phyloP scores from a whole-genome alignment of 2,797 vertebrate species.

The Rhynchotus rufescens region DNA sequence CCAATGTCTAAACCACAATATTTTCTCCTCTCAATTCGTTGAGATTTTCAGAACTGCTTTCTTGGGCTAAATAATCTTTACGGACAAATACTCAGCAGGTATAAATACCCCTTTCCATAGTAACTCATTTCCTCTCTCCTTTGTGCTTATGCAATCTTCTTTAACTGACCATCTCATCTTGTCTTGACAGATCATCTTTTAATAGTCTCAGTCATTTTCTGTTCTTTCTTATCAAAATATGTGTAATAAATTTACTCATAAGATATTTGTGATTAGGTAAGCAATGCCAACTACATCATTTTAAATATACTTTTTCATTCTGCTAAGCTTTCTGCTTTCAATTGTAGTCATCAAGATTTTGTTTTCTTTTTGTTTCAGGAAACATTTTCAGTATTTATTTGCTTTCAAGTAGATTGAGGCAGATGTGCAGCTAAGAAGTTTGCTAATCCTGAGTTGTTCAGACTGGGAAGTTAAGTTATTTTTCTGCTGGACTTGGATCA shows the following conservation, averaged over 20 bases:
- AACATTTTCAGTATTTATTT: not conserved
- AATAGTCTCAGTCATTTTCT: slow-evolving; percentile 21
- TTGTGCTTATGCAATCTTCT: slow-evolving; percentile 15
- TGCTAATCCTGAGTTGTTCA: not conserved
- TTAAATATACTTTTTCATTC: not conserved
- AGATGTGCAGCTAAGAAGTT: slow-evolving; percentile 5
- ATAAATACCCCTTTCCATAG: slow-evolving; percentile 29
- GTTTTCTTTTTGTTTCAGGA: not conserved
- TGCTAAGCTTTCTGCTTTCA: not conserved
- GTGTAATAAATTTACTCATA: not conserved
- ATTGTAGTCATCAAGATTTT: not conserved
- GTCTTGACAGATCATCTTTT: slow-evolving; percentile 47
- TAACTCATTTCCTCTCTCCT: not conserved
- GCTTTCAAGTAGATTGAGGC: not conserved
- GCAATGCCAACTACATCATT: not conserved
- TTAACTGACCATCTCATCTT: not conserved
- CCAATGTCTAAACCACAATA: not conserved
- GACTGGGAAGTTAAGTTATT: slow-evolving; percentile 6
- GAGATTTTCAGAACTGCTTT: not conserved
- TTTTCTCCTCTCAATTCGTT: not conserved
- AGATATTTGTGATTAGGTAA: not conserved
- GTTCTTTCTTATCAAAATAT: not conserved
- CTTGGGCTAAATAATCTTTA: not conserved
- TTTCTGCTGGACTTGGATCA: slow-evolving; percentile 38
- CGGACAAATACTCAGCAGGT: slow-evolving; percentile 12